Percentiles rank a stretch among this genome's conserved stretches.
Evolutionary conservation across 1,140 invertebrate genomes (phyloP).

Genomic region (Bombus confusus): DNA sequence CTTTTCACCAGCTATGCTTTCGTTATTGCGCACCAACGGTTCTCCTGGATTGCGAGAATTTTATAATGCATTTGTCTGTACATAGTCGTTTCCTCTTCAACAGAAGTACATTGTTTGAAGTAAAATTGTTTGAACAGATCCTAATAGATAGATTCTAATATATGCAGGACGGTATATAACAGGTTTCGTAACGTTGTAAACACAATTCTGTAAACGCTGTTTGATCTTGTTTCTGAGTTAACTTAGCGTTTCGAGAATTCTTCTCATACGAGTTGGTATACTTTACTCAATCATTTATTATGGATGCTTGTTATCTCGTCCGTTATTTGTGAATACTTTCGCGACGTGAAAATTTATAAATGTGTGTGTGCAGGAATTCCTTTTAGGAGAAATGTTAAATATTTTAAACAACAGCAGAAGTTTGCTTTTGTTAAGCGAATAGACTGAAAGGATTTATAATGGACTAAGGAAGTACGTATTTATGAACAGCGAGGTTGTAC

Average conservation of each 20-base stretch:
- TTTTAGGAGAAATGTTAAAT: not conserved
- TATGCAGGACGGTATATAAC: too few species aligned
- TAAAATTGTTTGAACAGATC: not conserved
- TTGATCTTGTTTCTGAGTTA: not conserved
- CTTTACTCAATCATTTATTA: not conserved
- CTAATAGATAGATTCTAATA: not conserved
- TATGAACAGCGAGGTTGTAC: not conserved
- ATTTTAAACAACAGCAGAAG: not conserved
- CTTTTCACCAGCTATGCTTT: constrained; percentile 37
- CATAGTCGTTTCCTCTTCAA: not conserved
- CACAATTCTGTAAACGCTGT: not conserved
- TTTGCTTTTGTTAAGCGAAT: not conserved
- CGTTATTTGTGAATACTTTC: too few species aligned
- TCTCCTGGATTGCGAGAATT: constrained; percentile 11
- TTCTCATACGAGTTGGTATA: not conserved
- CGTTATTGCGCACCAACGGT: constrained; percentile 34
- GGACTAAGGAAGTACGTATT: not conserved
- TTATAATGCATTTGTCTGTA: not conserved
- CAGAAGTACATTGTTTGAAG: not conserved
- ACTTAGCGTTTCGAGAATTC: not conserved
- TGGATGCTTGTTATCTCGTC: not conserved
- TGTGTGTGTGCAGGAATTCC: not conserved
- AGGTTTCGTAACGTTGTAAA: not conserved
- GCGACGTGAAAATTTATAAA: too few species aligned
- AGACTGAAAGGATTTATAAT: not conserved